Percentiles rank a stretch among this genome's conserved stretches.
phyloP scores from a whole-genome alignment of 2,797 vertebrate species.

The Apogon talboti region DNA sequence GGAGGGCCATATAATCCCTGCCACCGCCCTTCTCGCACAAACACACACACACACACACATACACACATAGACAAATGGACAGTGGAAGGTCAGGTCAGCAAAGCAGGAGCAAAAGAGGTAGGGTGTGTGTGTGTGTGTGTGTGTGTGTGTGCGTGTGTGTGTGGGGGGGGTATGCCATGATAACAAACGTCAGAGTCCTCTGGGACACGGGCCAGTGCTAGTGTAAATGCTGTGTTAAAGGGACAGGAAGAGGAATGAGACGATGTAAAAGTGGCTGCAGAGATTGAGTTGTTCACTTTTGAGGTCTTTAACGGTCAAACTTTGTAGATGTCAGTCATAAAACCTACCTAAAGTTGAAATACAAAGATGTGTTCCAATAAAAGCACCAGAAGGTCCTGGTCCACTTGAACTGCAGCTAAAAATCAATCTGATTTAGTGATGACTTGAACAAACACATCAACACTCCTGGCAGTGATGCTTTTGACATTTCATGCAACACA shows the following conservation, averaged over 20 bases:
- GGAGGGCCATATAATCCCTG: constrained; percentile 65
- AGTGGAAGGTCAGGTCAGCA: constrained; percentile 69
- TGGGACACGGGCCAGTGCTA: constrained; percentile 29
- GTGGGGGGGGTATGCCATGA: constrained; percentile 26
- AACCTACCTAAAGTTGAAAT: not conserved
- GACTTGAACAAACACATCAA: too few relatives aligned
- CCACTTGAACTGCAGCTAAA: too few relatives aligned
- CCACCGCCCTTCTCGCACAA: constrained; percentile 46
- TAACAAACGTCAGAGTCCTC: constrained; percentile 53
- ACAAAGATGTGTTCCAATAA: not conserved
- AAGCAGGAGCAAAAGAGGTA: constrained; percentile 36
- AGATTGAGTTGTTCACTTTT: not conserved
- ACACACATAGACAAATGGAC: constrained; percentile 46
- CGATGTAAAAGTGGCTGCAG: not conserved
- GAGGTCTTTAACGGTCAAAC: not conserved
- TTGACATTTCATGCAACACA: too few relatives aligned
- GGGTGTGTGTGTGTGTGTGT: not conserved
- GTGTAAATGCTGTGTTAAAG: constrained; percentile 49
- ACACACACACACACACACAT: constrained; percentile 34
- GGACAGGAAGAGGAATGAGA: constrained; percentile 5
- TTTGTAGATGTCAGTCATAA: not conserved
- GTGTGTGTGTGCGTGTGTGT: not conserved
- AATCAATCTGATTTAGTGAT: too few relatives aligned
- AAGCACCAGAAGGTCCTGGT: too few relatives aligned
- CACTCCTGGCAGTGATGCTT: too few relatives aligned